Base-by-base conservation (phyloP, 2,113 vertebrate species). In the Sinocyclocheilus rhinocerous region DNA sequence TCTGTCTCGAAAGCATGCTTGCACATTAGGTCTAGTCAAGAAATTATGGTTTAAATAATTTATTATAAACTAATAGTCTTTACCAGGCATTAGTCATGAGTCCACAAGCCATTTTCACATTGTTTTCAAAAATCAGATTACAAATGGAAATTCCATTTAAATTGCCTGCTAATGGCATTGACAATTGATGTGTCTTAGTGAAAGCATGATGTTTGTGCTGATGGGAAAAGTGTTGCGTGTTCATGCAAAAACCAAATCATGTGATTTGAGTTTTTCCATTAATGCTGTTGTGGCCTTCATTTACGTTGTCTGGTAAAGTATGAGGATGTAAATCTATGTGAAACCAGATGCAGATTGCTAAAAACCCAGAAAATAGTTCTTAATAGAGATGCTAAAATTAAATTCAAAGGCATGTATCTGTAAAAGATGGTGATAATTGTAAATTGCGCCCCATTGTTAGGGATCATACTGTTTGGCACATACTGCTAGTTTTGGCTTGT, bases 401-500 rank as follows among this genome's bases (percentile, higher is more conserved):
- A 81, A 81, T 45, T 18, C 2, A 81, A 48, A 45, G 39, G 4
- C 52, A 78, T 79, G 57, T 59, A 61, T n/a, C 57, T 61, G 57
- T n/a, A 61, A 61, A 61, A 61, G 11, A 59, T 80, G 13, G 42
- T 18, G 24, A 82, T 82, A 69, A 82, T 50, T 52, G 48, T 83
- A 83, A 83, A 83, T 70, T 45, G 2, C 18, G 1, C 65, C 5
- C 24, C 26, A 70, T 83, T 83, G 81, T 69, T 67, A 50, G 80
- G 61, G 77, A 80, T 61, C 70, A 20, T 26, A 76, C 29, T 57
- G 50, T 69, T 55, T 57, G 50, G 50, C 36, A 59, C 33, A 39
- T 50, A 10, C 33, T 73, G 82, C 82, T 84, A 55, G 82, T 84
- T 84, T 73, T 84, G 82, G 82, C 69, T 84, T 84, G 82, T 84